phyloP scores from a whole-genome alignment of 2,113 vertebrate species.

The Oplegnathus fasciatus region DNA sequence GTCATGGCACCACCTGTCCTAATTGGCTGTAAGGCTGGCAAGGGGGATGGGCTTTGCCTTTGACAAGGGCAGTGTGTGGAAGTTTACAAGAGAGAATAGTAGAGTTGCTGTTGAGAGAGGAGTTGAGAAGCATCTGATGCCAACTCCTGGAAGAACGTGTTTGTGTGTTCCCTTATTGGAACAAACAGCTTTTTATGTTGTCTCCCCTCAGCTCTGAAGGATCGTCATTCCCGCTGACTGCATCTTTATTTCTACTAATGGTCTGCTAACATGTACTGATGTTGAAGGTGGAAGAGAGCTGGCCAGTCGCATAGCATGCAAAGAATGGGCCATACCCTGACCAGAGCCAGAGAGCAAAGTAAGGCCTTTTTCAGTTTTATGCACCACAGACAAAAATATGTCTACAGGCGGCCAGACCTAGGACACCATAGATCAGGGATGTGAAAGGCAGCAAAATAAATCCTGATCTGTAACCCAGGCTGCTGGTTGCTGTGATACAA shows the following conservation, averaged over 20 bases:
- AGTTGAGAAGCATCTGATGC: slow-evolving; percentile 2
- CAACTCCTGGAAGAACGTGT: background rate
- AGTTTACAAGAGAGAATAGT: slow-evolving; percentile 3
- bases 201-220: slow-evolving; percentile 7
- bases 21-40: slow-evolving; percentile 12
- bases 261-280: slow-evolving; percentile 1
- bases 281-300: slow-evolving; percentile 18
- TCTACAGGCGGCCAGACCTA: slow-evolving; percentile 9
- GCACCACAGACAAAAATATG: slow-evolving; percentile 7
- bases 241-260: slow-evolving; percentile 13
- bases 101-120: slow-evolving; percentile 1
- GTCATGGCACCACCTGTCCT: slow-evolving; percentile 31
- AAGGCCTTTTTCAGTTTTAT: background rate
- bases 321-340: background rate
- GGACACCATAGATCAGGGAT: background rate
- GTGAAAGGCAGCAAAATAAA: slow-evolving; percentile 27
- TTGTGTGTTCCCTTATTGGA: slow-evolving; percentile 1
- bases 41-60: slow-evolving; percentile 26
- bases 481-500: slow-evolving; percentile 2
- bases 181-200: slow-evolving; percentile 33
- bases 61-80: slow-evolving; percentile 37
- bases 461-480: background rate
- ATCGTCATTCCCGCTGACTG: slow-evolving; percentile 2
- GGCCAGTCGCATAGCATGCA: background rate
- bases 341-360: background rate